phyloP scores from a whole-genome alignment of 2,888 invertebrate species.

The Aphidoletes aphidimyza region DNA sequence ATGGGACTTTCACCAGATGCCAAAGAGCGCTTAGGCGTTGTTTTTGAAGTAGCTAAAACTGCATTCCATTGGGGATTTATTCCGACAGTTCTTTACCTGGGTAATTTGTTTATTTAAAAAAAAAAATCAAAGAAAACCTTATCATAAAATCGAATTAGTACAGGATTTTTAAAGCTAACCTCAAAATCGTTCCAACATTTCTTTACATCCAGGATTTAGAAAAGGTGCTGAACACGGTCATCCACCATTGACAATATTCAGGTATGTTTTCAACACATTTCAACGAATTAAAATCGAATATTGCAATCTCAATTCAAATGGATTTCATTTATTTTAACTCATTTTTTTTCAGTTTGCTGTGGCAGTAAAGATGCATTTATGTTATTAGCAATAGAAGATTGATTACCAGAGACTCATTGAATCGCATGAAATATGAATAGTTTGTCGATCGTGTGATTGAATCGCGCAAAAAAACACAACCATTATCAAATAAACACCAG shows the following conservation, averaged over 20 bases:
- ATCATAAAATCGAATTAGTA: not conserved
- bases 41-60: conserved; percentile 71
- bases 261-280: conserved; percentile 63
- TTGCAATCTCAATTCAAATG: not conserved
- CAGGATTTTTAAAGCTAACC: too few species aligned
- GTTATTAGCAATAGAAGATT: not conserved
- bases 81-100: conserved; percentile 75
- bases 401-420: not conserved
- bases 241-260: conserved; percentile 71
- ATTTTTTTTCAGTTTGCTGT: conserved; percentile 60
- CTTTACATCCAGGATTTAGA: conserved; percentile 72
- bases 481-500: not conserved
- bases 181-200: conserved; percentile 55
- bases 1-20: conserved; percentile 68
- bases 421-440: not conserved
- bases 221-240: conserved; percentile 77
- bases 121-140: not conserved
- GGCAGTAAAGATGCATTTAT: conserved; percentile 62
- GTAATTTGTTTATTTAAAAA: conserved; percentile 64
- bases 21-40: conserved; percentile 72
- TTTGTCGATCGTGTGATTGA: not conserved
- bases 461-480: not conserved
- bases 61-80: conserved; percentile 78
- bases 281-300: not conserved
- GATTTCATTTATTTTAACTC: not conserved